Evolutionary conservation across 2,113 vertebrate species (phyloP).

Genomic region (Heloderma charlesbogerti): DNA sequence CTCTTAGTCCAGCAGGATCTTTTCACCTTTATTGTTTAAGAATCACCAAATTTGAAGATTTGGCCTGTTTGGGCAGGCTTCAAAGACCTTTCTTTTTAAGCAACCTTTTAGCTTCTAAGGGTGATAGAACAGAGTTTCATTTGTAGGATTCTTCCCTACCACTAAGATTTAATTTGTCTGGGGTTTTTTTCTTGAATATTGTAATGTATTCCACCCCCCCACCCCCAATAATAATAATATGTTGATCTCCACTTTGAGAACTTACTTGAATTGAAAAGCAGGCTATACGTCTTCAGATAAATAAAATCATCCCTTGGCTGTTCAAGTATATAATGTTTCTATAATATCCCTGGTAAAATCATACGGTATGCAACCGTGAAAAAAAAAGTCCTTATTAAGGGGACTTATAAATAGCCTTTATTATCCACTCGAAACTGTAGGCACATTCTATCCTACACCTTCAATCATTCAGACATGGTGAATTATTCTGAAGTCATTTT

Average conservation of each 20-base stretch:
- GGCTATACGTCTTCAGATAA: background rate
- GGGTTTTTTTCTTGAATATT: background rate
- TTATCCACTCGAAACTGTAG: background rate
- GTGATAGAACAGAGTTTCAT: background rate
- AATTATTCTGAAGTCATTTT: background rate
- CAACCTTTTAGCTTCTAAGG: background rate
- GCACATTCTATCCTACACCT: no score
- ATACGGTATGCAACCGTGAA: background rate
- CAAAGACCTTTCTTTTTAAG: background rate
- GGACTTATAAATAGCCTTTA: background rate
- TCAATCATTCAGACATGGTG: background rate
- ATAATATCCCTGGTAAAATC: background rate
- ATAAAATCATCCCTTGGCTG: background rate
- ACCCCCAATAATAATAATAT: background rate
- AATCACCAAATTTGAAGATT: background rate
- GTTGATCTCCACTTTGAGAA: background rate
- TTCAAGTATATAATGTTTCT: background rate
- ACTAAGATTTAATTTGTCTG: background rate
- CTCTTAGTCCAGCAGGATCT: background rate
- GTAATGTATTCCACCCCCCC: no score
- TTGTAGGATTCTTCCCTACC: background rate
- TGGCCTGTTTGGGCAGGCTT: background rate
- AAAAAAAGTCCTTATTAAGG: background rate
- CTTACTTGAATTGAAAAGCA: background rate
- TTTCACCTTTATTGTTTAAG: background rate